A percentile compares a stretch with the other conserved stretches of the same genome.
phyloP scores from a whole-genome alignment of 2,888 invertebrate species.

The Macaria liturata region DNA sequence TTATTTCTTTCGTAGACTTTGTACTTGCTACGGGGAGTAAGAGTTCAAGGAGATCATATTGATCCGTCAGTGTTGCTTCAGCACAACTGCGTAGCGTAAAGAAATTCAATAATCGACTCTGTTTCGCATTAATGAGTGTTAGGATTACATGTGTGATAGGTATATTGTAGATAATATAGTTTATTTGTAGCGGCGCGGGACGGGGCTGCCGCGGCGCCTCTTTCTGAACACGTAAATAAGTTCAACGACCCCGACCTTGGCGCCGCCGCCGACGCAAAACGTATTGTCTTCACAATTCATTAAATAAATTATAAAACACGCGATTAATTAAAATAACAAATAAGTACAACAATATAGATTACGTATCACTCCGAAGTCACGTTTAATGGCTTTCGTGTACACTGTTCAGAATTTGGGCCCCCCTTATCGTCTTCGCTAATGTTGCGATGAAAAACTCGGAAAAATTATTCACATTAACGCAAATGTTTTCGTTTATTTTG shows the following conservation, averaged over 20 bases:
- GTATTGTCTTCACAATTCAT: constrained; percentile 52
- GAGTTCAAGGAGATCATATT: no score
- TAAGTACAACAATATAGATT: constrained; percentile 12
- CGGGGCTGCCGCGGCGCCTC: constrained; percentile 44
- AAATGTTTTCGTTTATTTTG: constrained; percentile 2
- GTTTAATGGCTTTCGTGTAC: constrained; percentile 2
- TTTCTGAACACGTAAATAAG: constrained; percentile 68
- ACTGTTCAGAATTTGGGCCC: constrained; percentile 1
- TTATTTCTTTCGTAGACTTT: no score
- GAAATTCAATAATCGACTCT: no score
- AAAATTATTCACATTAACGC: constrained; percentile 8
- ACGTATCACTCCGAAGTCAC: constrained; percentile 16
- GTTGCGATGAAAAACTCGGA: no score
- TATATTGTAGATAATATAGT: constrained; percentile 38
- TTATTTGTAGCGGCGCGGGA: constrained; percentile 49
- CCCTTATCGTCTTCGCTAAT: constrained; percentile 4
- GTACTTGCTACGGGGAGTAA: no score
- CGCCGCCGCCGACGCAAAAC: constrained; percentile 61
- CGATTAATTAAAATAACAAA: constrained; percentile 19
- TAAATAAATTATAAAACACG: constrained; percentile 33
- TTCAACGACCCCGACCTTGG: constrained; percentile 78
- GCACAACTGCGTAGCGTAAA: no score
- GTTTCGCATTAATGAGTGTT: not conserved
- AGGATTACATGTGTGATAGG: constrained; percentile 32
- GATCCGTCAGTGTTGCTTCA: no score